Conservation (phyloP, 2,113 vertebrate species). For the Lampris megalopsis region DNA sequence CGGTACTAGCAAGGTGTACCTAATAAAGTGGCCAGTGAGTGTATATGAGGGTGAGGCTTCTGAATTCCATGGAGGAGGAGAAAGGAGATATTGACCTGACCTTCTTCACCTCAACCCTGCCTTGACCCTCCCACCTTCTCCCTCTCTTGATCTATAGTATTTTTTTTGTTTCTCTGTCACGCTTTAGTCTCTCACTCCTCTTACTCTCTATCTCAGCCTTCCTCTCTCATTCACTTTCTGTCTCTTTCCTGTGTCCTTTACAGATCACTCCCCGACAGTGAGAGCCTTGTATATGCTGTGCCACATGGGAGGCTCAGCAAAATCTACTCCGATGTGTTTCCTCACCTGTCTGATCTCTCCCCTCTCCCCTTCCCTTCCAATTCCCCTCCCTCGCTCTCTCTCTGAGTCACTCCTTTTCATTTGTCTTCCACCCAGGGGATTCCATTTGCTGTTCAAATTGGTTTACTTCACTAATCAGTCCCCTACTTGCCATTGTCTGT, state of each 20-base stretch:
- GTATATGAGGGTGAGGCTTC: no score
- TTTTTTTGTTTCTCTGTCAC: background rate
- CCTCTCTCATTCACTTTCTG: background rate
- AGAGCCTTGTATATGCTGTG: conserved; percentile 42
- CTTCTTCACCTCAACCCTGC: no score
- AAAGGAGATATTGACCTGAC: background rate
- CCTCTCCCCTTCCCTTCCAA: conserved; percentile 17
- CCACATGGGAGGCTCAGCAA: conserved; percentile 53
- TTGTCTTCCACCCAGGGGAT: conserved; percentile 72
- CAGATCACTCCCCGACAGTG: conserved; percentile 32
- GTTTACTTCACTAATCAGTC: conserved; percentile 79
- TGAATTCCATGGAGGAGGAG: background rate
- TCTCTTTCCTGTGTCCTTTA: conserved; percentile 41
- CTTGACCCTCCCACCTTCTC: background rate
- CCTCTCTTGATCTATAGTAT: no score
- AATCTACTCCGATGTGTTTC: conserved; percentile 55
- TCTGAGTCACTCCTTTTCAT: conserved; percentile 59
- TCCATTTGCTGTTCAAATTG: conserved; percentile 68
- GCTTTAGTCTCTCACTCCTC: background rate
- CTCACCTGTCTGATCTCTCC: conserved; percentile 60
- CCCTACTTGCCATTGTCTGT: conserved; percentile 57
- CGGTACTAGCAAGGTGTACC: no score
- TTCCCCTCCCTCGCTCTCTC: conserved; percentile 33
- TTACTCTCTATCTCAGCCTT: background rate
- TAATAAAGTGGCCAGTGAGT: no score